Conservation (phyloP, 2,113 vertebrate genomes). For the Onychorhynchus coronatus region DNA sequence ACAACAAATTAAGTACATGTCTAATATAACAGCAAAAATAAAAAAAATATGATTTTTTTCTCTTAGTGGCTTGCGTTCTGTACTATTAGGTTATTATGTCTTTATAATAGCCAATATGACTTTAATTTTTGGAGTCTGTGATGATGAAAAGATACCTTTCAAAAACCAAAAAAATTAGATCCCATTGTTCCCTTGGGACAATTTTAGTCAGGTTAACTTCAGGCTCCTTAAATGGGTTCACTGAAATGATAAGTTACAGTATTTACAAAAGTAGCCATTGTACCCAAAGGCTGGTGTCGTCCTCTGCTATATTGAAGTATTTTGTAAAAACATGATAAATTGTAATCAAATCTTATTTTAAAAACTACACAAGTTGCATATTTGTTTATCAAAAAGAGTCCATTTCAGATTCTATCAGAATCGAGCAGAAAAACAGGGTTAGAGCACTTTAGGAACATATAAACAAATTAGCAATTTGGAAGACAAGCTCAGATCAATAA, state of each 20-base stretch:
- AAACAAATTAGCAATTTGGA: slow-evolving; percentile 23
- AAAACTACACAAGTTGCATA: not conserved
- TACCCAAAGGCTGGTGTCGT: not conserved
- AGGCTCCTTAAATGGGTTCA: not conserved
- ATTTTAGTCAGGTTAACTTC: not conserved
- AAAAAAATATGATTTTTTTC: not conserved
- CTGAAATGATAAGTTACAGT: not conserved
- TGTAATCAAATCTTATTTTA: not conserved
- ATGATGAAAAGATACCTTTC: not conserved
- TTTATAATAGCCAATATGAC: not conserved
- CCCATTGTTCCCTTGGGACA: not conserved
- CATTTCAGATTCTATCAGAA: not conserved
- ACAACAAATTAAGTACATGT: not conserved
- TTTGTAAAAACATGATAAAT: not conserved
- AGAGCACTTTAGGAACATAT: not conserved
- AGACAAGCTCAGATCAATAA: slow-evolving; percentile 30
- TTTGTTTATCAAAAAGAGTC: not conserved
- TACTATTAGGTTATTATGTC: not conserved
- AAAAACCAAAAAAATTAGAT: not conserved
- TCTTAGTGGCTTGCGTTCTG: not conserved
- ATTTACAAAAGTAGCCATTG: not conserved
- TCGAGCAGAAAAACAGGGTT: not conserved
- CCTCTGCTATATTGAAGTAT: not conserved
- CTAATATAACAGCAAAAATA: not conserved
- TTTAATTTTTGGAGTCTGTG: not conserved